Evolutionary conservation across 1,140 invertebrate genomes (phyloP).

Genomic region (Brachionus rotundiformis): DNA sequence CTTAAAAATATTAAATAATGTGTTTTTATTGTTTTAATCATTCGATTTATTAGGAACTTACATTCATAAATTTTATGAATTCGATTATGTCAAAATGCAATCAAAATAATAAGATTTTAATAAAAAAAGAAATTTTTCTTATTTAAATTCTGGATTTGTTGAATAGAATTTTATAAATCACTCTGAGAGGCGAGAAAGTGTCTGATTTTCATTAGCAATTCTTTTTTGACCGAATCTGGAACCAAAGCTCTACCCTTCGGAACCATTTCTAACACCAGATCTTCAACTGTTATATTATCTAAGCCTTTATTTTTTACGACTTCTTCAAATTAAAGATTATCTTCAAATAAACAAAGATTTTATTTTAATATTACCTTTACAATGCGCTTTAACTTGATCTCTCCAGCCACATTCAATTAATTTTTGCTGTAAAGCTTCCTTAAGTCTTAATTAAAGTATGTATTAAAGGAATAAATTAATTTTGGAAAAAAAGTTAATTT

Average conservation of each 20-base stretch:
- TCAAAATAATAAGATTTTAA: neutral
- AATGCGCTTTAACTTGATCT: constrained; percentile 80
- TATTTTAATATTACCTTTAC: constrained; percentile 67
- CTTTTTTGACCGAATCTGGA: constrained; percentile 83
- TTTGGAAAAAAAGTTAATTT: no score
- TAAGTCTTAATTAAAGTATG: neutral
- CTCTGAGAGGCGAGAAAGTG: constrained; percentile 66
- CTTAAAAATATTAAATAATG: neutral
- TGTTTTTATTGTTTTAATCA: neutral
- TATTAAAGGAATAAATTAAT: no score
- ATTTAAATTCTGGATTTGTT: neutral
- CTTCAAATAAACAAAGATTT: constrained; percentile 10
- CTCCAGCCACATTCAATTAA: constrained; percentile 86
- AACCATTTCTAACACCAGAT: constrained; percentile 77
- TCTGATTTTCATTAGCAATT: constrained; percentile 80
- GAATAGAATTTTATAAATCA: constrained; percentile 15
- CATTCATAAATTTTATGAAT: neutral
- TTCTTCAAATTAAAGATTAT: constrained; percentile 62
- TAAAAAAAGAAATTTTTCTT: neutral
- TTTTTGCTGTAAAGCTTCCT: constrained; percentile 76
- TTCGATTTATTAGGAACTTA: neutral
- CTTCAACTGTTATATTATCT: constrained; percentile 77
- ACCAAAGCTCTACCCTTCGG: constrained; percentile 77
- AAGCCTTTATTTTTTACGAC: constrained; percentile 75
- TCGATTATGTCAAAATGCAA: neutral